Evolutionary conservation across 2,888 invertebrate species (phyloP), one percentile per base, ranked within the genome.

Genomic region (Microctonus hyperodae): DNA sequence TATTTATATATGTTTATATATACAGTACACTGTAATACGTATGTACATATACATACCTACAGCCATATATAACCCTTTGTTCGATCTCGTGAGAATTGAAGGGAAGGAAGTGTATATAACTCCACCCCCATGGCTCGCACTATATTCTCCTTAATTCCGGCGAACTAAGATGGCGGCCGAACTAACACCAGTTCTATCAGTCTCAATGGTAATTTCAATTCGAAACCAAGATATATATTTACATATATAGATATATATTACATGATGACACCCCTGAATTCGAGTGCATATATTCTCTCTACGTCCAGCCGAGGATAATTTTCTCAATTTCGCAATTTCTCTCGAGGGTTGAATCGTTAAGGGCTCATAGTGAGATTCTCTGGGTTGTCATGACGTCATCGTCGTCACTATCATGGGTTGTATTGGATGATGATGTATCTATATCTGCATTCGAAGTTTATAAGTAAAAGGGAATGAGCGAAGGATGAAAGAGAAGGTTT

Each of bases 291-390:
- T 78, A 79, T 77, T 79, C 77, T 79, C 77, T 81, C 77, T 78
- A 78, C 79, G 74, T 74, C 67, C 69, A 71, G 74, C 68, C 69
- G 73, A 76, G 82, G 81, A 83, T 83, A 83, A 83, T 83, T 83
- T 83, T 83, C 83, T 83, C 83, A 83, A 83, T 83, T 83, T 82
- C 80, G 76, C 77, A 76, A 81, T 78, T 79, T 80, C 80, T 82
- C 83, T 81, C 82, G 76, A 78, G 80, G 81, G 83, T 78, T 79
- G 78, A 79, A 79, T 80, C 81, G 83, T 83, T 82, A 83, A 83
- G 81, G 83, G 83, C 78, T 81, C 78, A 75, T 79, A 81, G 80
- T 80, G 82, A 83, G 82, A 82, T 81, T 83, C 81, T 79, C 73
- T 74, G 78, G 81, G 76, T 78, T 76, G 72, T 7, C 28, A 61